Evolutionary conservation across 2,113 vertebrate species (phyloP).

Genomic region (Vanacampus margaritifer): DNA sequence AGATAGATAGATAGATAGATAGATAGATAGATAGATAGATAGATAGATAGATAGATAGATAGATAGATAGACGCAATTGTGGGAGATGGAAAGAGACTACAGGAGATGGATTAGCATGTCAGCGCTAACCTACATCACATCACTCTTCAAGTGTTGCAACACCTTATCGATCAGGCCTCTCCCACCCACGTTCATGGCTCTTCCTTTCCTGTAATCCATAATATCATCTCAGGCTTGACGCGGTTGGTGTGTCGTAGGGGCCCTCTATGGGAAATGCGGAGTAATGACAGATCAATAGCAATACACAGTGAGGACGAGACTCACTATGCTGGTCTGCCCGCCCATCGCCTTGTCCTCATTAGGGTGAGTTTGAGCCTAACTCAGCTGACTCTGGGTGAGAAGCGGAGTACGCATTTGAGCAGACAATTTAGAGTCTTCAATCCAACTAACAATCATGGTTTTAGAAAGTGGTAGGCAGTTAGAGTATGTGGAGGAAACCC

Average conservation of each 20-base stretch:
- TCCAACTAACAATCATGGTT: no score
- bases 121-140: slow-evolving; percentile 65
- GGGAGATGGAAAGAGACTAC: slow-evolving; percentile 39
- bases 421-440: no score
- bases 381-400: background rate
- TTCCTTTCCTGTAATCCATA: slow-evolving; percentile 64
- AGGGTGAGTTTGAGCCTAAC: background rate
- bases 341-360: background rate
- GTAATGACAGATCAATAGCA: slow-evolving; percentile 55
- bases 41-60: background rate
- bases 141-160: slow-evolving; percentile 68
- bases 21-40: no score
- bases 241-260: slow-evolving; percentile 22
- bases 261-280: slow-evolving; percentile 39
- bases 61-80: slow-evolving; percentile 24
- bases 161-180: slow-evolving; percentile 67
- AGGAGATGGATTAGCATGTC: slow-evolving; percentile 69
- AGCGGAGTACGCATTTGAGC: background rate
- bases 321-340: background rate
- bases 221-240: slow-evolving; percentile 50
- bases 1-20: no score
- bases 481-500: no score
- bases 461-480: no score
- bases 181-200: slow-evolving; percentile 47
- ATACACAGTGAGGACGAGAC: background rate